Conservation (phyloP, 2,797 vertebrate species). For the Distichodus sexfasciatus region DNA sequence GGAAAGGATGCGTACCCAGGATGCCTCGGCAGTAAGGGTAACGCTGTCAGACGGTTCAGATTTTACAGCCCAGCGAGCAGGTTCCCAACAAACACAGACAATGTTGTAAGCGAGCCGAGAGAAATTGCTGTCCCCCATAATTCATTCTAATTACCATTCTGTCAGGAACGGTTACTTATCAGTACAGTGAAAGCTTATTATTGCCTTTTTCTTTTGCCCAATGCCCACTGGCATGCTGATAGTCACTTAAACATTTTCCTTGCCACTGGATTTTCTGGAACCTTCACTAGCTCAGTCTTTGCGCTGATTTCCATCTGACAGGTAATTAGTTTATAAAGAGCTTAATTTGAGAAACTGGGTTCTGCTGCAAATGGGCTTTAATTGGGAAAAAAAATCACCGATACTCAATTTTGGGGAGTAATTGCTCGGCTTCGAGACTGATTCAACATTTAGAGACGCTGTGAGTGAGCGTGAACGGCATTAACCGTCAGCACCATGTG, state of each 20-base stretch:
- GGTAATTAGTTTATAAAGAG: constrained; percentile 56
- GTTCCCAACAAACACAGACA: constrained; percentile 40
- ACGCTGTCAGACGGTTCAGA: constrained; percentile 50
- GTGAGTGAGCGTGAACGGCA: constrained; percentile 5
- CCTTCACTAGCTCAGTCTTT: constrained; percentile 33
- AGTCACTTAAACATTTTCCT: constrained; percentile 44
- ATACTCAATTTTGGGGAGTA: constrained; percentile 39
- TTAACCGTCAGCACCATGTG: constrained; percentile 21
- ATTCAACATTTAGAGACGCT: constrained; percentile 31
- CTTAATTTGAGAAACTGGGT: constrained; percentile 47
- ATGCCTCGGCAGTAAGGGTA: constrained; percentile 25
- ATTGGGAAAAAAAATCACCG: constrained; percentile 54
- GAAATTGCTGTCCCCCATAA: constrained; percentile 52
- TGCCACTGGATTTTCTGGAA: constrained; percentile 36
- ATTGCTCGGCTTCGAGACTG: constrained; percentile 40
- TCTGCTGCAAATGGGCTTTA: constrained; percentile 41
- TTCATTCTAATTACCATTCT: constrained; percentile 59
- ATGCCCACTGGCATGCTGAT: constrained; percentile 46
- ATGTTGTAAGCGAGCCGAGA: constrained; percentile 41
- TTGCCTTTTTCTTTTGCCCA: constrained; percentile 49
- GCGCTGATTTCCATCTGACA: constrained; percentile 47
- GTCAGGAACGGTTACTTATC: constrained; percentile 56
- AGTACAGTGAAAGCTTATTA: constrained; percentile 52
- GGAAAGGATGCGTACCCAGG: constrained; percentile 24
- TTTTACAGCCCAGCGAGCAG: constrained; percentile 51